Conservation (phyloP, 2,888 invertebrate species). For the Eumacrocentrus americanus region DNA sequence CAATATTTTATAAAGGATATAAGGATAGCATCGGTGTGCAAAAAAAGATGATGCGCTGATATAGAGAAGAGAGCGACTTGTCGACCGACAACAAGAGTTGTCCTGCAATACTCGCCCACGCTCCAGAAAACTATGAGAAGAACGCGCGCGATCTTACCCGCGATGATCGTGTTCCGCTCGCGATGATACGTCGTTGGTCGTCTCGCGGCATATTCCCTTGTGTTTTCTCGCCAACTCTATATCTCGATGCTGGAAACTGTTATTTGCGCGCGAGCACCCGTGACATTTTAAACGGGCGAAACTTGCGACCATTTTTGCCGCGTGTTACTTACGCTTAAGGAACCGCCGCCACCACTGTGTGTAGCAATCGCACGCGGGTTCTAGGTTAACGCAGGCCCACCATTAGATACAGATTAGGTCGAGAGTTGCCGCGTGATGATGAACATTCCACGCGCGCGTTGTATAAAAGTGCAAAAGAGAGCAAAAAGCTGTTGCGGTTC, state of each 20-base stretch:
- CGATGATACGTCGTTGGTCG: neutral
- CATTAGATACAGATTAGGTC: conserved; percentile 29
- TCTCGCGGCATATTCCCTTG: neutral
- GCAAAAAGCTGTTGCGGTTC: conserved; percentile 26
- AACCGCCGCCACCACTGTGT: conserved; percentile 35
- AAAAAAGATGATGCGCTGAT: neutral
- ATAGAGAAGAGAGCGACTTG: conserved; percentile 6
- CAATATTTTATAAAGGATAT: too few relatives aligned
- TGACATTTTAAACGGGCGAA: conserved; percentile 40
- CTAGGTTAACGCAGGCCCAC: conserved; percentile 25
- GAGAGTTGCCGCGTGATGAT: conserved; percentile 10
- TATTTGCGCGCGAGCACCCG: conserved; percentile 35
- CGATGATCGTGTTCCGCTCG: neutral
- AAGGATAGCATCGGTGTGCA: too few relatives aligned
- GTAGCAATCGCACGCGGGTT: conserved; percentile 15
- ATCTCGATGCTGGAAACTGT: conserved; percentile 13
- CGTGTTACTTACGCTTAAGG: conserved; percentile 38
- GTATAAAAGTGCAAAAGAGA: conserved; percentile 1
- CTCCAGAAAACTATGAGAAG: conserved; percentile 39
- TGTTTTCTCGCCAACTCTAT: neutral
- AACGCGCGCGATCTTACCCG: conserved; percentile 28
- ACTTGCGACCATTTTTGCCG: conserved; percentile 35
- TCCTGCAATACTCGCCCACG: conserved; percentile 34
- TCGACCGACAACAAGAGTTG: conserved; percentile 19
- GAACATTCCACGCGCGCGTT: conserved; percentile 13